Base-by-base conservation (phyloP, 2,113 vertebrate species). In the Crocuta crocuta region DNA sequence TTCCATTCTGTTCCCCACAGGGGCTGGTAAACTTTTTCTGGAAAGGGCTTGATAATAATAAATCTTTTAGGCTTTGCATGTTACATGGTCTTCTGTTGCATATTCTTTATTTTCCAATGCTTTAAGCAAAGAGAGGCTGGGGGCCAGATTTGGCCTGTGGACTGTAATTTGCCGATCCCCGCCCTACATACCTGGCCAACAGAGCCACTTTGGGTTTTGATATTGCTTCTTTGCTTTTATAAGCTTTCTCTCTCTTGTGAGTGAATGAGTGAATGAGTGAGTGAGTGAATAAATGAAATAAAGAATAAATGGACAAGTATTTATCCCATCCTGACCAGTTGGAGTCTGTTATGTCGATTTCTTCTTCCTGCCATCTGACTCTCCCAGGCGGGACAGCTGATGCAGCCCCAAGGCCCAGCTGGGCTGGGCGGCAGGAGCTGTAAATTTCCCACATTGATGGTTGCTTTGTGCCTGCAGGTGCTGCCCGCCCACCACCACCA, bases 381-480 rank as follows among this genome's bases (percentile, higher is more conserved):
- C 31, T 50, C 85, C 58, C 48, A 19, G 91, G 70, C 68, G 31
- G 48, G 39, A 33, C 5, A 9, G 31, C 78, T 12, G n/a, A 45
- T 16, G 28, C n/a, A 2, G 70, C 3, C 1, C 79, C 39, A 35
- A 68, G 78, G 28, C 66, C 43, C 48, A 21, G 35, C 50, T 4
- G 24, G 58, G 43, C 19, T 31, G 68, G 19, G 39, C 85, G 55
- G 68, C 26, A 10, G 55, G 28, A 28, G 17, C 7, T 16, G 58
- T 2, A 8, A 2, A 10, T 12, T 8, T 31, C 33, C 10, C 43
- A 71, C 43, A 26, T 0, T 68, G n/a, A 43, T 7, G 12, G 26
- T 13, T 4, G n/a, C 61, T 65, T 11, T 87, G 53, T 43, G 0
- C 7, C 92, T 5, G 16, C 45, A 99, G 99, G 95, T 7, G 10